Evolutionary conservation across 2,797 vertebrate genomes (phyloP).

Genomic region (Danio aesculapii): DNA sequence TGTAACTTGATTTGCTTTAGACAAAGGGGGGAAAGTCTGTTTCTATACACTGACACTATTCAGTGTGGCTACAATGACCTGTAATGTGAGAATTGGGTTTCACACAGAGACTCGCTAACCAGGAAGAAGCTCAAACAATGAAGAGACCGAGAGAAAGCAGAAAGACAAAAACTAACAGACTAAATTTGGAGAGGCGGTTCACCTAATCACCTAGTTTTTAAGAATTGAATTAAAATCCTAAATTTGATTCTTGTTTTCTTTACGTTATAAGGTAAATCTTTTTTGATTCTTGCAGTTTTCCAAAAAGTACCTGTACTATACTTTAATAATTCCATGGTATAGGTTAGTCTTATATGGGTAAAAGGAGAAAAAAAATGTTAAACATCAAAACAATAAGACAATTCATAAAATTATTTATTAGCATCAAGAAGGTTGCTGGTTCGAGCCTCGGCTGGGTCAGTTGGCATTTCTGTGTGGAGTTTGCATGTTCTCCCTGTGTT

Average conservation of each 20-base stretch:
- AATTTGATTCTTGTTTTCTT: background rate
- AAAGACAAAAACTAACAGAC: slow-evolving; percentile 82
- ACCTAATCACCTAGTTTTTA: slow-evolving; percentile 47
- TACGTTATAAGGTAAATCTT: background rate
- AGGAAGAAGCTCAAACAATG: slow-evolving; percentile 74
- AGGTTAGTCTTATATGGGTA: too few relatives aligned
- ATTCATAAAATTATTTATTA: too few relatives aligned
- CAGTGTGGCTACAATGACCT: slow-evolving; percentile 65
- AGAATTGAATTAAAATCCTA: slow-evolving; percentile 48
- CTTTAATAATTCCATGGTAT: too few relatives aligned
- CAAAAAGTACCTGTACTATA: background rate
- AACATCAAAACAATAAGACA: too few relatives aligned
- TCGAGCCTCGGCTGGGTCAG: too few relatives aligned
- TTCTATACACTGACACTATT: slow-evolving; percentile 66
- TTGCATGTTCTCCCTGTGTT: too few relatives aligned
- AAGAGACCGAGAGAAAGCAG: slow-evolving; percentile 65
- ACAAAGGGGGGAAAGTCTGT: slow-evolving; percentile 51
- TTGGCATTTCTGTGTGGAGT: too few relatives aligned
- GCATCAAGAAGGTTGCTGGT: too few relatives aligned
- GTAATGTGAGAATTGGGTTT: slow-evolving; percentile 67
- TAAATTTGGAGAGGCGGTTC: slow-evolving; percentile 63
- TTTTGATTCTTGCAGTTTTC: background rate
- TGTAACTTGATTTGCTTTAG: slow-evolving; percentile 54
- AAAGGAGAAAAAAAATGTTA: too few relatives aligned
- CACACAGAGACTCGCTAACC: slow-evolving; percentile 64